Conservation (phyloP, 2,888 invertebrate genomes). For the Morpho helenor region DNA sequence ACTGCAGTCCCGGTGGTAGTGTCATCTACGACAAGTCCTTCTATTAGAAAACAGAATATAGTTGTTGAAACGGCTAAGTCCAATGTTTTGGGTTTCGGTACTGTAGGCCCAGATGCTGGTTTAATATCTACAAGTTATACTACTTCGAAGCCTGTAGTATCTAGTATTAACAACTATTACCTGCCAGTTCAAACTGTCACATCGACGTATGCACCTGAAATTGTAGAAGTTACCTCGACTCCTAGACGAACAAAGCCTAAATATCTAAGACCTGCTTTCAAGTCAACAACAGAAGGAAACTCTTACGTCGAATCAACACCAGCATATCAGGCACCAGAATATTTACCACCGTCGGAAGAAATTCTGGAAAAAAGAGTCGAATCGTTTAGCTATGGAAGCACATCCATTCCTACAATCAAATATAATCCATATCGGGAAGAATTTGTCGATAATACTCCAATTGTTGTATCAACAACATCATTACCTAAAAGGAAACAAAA, state of each 20-base stretch:
- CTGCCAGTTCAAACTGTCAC: conserved; percentile 31
- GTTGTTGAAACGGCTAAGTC: conserved; percentile 62
- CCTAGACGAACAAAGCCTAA: conserved; percentile 31
- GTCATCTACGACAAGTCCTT: conserved; percentile 28
- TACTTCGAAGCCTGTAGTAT: conserved; percentile 40
- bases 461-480: conserved; percentile 35
- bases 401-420: conserved; percentile 38
- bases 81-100: conserved; percentile 55
- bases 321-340: conserved; percentile 44
- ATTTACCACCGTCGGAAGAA: conserved; percentile 42
- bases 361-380: conserved; percentile 42
- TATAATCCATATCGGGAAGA: conserved; percentile 57
- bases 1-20: conserved; percentile 24
- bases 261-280: conserved; percentile 41
- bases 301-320: conserved; percentile 45
- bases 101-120: conserved; percentile 56
- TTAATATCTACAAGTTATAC: conserved; percentile 44
- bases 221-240: conserved; percentile 33
- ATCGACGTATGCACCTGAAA: conserved; percentile 38
- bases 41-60: conserved; percentile 46
- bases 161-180: conserved; percentile 38
- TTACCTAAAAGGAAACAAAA: conserved; percentile 57
- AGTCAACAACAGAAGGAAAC: conserved; percentile 38
- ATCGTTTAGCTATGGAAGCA: conserved; percentile 46
- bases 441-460: conserved; percentile 30